phyloP scores from a whole-genome alignment of 2,888 invertebrate species.

The Zygaena filipendulae region DNA sequence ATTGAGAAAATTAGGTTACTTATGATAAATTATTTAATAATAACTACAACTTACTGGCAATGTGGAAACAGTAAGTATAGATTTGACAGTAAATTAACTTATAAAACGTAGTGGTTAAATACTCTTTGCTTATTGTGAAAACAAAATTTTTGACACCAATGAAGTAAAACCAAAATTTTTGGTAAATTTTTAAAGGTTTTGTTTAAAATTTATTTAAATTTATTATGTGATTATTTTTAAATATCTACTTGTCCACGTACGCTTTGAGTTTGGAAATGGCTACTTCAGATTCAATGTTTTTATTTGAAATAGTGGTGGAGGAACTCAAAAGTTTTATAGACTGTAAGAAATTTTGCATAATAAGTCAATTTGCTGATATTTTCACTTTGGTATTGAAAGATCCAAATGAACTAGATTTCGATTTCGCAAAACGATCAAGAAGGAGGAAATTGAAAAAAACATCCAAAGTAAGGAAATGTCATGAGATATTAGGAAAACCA shows the following conservation, averaged over 20 bases:
- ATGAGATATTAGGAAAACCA: no score
- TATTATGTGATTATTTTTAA: not conserved
- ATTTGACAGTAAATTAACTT: no score
- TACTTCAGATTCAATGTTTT: conserved; percentile 45
- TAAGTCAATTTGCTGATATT: conserved; percentile 36
- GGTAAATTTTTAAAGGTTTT: conserved; percentile 20
- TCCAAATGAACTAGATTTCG: conserved; percentile 20
- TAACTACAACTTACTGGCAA: no score
- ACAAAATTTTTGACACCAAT: no score
- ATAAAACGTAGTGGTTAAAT: no score
- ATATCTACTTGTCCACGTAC: no score
- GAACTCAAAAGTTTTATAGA: conserved; percentile 29
- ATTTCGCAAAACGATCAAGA: conserved; percentile 11
- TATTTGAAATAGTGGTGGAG: conserved; percentile 41
- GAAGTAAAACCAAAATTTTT: conserved; percentile 28
- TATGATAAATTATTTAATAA: no score
- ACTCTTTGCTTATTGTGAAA: no score
- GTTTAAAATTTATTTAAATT: conserved; percentile 15
- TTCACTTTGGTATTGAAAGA: conserved; percentile 36
- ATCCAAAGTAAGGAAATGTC: conserved; percentile 21
- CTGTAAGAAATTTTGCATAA: conserved; percentile 31
- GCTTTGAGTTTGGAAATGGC: no score
- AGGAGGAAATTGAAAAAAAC: conserved; percentile 20
- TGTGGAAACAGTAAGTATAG: no score
- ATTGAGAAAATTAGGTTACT: no score